These are phyloP conservation scores for Otis tarda DNA, from an alignment of 2,113 vertebrate genomes.

Conservation along the genomic window DNA sequence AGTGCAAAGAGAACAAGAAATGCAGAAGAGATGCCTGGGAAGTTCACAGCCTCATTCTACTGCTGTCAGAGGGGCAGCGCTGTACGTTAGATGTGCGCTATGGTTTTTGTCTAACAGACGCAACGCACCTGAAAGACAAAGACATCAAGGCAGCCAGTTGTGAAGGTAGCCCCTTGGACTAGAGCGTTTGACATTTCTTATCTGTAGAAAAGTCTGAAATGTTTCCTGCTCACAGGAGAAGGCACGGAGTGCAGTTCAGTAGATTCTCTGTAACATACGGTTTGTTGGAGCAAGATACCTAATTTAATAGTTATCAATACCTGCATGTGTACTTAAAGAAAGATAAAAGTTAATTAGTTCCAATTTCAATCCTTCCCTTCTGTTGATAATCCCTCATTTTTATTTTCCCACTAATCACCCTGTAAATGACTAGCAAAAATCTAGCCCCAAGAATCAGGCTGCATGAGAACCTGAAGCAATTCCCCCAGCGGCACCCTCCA, in stretches of 20 bases:
- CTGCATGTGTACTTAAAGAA: not conserved
- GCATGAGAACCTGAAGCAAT: not conserved
- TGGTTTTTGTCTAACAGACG: not conserved
- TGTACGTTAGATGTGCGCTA: fast-evolving
- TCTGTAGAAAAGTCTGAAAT: not conserved
- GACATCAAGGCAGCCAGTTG: not conserved
- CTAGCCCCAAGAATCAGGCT: not conserved
- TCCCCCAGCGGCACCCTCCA: not conserved
- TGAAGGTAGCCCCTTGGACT: not conserved
- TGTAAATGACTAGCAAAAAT: not conserved
- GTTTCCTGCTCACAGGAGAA: not conserved
- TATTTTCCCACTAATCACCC: not conserved
- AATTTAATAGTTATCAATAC: not conserved
- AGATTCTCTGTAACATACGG: not conserved
- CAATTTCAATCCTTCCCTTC: not conserved
- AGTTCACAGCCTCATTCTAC: fast-evolving
- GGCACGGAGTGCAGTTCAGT: fast-evolving
- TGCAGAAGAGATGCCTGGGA: not conserved
- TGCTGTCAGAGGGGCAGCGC: not conserved
- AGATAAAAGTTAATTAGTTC: constrained; percentile 43
- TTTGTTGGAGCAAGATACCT: not conserved
- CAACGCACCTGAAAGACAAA: not conserved
- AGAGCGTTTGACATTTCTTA: not conserved
- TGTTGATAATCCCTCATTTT: not conserved
- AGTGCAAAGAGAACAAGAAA: not conserved